Base-by-base conservation (phyloP, 2,113 vertebrate genomes). In the Ursus arctos region DNA sequence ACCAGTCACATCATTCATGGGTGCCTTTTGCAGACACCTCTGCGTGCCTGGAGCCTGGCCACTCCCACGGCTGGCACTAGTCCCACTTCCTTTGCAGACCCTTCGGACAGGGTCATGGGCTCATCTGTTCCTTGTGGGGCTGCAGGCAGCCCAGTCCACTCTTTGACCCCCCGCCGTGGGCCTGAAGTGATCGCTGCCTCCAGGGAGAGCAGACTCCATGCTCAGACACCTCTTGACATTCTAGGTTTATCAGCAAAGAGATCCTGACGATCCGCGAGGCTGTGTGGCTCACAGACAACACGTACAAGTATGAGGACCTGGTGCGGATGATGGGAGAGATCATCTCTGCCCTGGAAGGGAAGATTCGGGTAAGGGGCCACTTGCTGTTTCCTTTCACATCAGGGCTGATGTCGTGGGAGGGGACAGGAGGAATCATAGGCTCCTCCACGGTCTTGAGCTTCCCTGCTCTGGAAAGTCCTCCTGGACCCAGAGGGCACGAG, bases 241-340 rank as follows among this genome's bases (percentile, higher is more conserved):
- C 4, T 98, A 99, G 99, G 92, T 99, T 99, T 96, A 99, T 99
- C 87, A 99, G 99, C 98, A 99, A 99, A 98, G 99, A 99, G 94
- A 99, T 99, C 96, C 96, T 99, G 98, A 99, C 99, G 0, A 99
- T 99, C 93, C 99, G 99, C 1, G 99, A 99, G 98, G 99, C 99
- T 0, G 99, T 99, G 69, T 99, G 99, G 99, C 99, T 99, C 74
- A 99, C 99, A 0, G 99, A 99, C 98, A 99, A 99, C 98, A 99
- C 99, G 0, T 99, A 99, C 98, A 99, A 99, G 97, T 99, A 99
- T 1, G 99, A 99, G 92, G 99, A 99, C 97, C 96, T 99, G 97
- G 99, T 99, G 63, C 99, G 99, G 90, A 99, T 99, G 99, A 99
- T 99, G 99, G 99, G 99, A 0, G 99, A 99, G 97, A 99, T 99